Evolutionary conservation across 2,888 invertebrate species (phyloP).

Genomic region (Synergus umbraculus): DNA sequence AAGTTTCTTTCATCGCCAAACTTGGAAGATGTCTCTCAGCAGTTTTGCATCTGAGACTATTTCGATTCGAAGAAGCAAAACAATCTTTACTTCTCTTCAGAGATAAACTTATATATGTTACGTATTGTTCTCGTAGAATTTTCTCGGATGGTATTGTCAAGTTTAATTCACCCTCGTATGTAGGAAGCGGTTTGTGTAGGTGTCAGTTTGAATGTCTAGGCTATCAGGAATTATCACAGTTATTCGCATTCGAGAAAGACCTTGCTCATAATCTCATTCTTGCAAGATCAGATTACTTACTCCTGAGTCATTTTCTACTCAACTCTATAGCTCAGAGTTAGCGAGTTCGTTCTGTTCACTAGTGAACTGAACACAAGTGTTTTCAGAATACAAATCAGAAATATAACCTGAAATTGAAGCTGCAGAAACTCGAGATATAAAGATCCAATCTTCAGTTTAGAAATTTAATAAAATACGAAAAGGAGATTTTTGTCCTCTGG

Average conservation of each 20-base stretch:
- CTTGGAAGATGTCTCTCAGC: not conserved
- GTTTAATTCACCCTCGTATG: slow-evolving; percentile 10
- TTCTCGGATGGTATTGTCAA: slow-evolving; percentile 18
- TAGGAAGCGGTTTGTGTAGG: slow-evolving; percentile 22
- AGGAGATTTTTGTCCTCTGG: slow-evolving; percentile 3
- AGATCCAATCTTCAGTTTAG: slow-evolving; percentile 12
- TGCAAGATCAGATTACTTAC: slow-evolving; percentile 19
- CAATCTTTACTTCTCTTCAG: slow-evolving; percentile 2
- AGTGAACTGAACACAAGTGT: no score
- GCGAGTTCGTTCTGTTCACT: no score
- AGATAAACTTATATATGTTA: slow-evolving; percentile 15
- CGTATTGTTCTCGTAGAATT: slow-evolving; percentile 15
- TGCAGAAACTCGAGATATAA: not conserved
- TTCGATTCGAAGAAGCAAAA: slow-evolving; percentile 30
- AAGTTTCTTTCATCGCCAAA: not conserved
- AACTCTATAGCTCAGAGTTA: not conserved
- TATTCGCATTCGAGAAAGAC: slow-evolving; percentile 24
- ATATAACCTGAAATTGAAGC: not conserved
- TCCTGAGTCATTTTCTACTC: not conserved
- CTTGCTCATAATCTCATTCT: slow-evolving; percentile 26
- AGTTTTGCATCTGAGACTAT: slow-evolving; percentile 19
- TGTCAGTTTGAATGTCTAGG: slow-evolving; percentile 24
- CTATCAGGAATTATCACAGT: slow-evolving; percentile 9
- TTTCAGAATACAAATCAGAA: no score
- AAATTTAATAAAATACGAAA: slow-evolving; percentile 1